A percentile compares a stretch with the other conserved stretches of the same genome.
Evolutionary conservation across 2,797 vertebrate genomes (phyloP).

Genomic region (Eremophila alpestris): DNA sequence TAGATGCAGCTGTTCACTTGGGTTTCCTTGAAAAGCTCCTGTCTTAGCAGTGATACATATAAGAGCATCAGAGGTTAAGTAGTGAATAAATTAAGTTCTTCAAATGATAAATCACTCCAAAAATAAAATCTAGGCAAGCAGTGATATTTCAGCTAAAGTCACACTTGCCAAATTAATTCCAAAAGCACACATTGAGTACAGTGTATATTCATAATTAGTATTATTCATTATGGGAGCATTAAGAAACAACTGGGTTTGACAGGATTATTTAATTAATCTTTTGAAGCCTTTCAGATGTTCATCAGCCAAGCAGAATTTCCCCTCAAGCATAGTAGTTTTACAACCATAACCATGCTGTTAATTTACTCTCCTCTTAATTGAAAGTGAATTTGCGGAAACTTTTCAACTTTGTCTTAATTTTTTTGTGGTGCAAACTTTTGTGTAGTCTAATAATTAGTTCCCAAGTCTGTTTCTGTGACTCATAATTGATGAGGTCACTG

Average conservation of each 20-base stretch:
- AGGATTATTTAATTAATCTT: conserved; percentile 35
- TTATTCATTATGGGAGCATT: conserved; percentile 11
- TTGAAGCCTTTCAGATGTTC: conserved; percentile 2
- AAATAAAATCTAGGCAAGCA: neutral
- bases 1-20: neutral
- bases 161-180: conserved; percentile 45
- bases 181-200: neutral
- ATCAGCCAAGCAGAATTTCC: neutral
- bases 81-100: neutral
- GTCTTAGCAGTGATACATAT: neutral
- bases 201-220: neutral
- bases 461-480: neutral
- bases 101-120: neutral
- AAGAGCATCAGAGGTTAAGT: neutral
- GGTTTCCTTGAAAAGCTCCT: neutral
- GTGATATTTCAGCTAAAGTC: neutral
- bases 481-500: neutral
- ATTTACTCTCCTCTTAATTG: neutral
- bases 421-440: neutral
- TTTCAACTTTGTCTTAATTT: neutral
- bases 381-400: neutral
- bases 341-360: neutral
- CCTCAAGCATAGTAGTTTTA: neutral
- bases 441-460: neutral
- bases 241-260: conserved; percentile 3